Percentiles rank a stretch among this genome's conserved stretches.
These are phyloP conservation scores for Hedya salicella DNA, from an alignment of 2,888 invertebrate species.

Conservation along the genomic window DNA sequence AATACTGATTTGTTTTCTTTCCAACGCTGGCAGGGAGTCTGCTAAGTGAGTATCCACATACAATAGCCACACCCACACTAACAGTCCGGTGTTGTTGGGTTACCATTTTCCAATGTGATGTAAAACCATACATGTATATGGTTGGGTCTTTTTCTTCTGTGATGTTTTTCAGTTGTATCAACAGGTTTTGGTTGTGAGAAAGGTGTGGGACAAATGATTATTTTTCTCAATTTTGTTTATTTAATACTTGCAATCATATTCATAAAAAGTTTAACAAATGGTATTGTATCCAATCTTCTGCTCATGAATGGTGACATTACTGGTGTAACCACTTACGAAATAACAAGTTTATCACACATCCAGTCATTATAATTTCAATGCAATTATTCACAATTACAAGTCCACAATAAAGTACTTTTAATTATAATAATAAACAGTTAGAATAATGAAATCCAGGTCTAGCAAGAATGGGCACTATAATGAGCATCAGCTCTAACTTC, in stretches of 20 bases:
- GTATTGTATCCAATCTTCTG: neutral
- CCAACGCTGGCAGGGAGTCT: conserved; percentile 83
- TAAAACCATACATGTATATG: conserved; percentile 3
- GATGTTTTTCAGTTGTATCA: conserved; percentile 11
- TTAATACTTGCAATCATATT: neutral
- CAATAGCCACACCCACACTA: conserved; percentile 47
- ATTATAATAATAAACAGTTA: too few relatives aligned
- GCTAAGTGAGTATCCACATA: conserved; percentile 80
- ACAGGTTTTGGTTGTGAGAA: conserved; percentile 11
- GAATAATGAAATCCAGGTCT: too few relatives aligned
- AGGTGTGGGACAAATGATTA: neutral
- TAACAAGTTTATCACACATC: neutral
- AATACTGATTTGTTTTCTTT: conserved; percentile 66
- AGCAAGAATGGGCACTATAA: too few relatives aligned
- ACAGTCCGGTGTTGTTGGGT: conserved; percentile 50
- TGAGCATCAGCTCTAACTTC: too few relatives aligned
- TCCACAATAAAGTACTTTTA: too few relatives aligned
- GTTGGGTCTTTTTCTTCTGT: conserved; percentile 16
- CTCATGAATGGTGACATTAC: conserved; percentile 7
- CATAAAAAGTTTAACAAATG: neutral
- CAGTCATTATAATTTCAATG: too few relatives aligned
- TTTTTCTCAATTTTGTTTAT: neutral
- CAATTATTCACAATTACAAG: too few relatives aligned
- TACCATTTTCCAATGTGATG: conserved; percentile 13
- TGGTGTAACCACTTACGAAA: conserved; percentile 3